Evolutionary conservation across 2,113 vertebrate genomes (phyloP).

Genomic region (Rhinopomastus cyanomelas): DNA sequence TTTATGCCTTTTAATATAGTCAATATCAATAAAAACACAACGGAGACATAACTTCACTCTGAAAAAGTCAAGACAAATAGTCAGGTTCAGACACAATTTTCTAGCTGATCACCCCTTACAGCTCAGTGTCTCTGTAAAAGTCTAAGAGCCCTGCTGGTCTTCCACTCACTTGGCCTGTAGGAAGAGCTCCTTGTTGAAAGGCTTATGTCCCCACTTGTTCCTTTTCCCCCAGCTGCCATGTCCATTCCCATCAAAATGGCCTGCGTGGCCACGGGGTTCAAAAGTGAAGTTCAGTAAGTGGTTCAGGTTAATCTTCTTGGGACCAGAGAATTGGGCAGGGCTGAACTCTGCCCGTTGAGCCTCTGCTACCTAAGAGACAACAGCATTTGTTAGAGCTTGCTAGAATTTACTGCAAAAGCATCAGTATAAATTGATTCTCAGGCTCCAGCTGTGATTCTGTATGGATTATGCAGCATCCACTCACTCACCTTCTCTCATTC

Average conservation of each 20-base stretch:
- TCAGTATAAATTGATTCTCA: background rate
- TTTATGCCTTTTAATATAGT: background rate
- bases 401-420: background rate
- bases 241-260: constrained; percentile 82
- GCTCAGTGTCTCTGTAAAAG: background rate
- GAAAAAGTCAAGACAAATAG: background rate
- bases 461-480: background rate
- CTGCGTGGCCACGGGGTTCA: constrained; percentile 90
- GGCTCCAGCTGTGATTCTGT: background rate
- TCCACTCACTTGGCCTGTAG: constrained; percentile 96
- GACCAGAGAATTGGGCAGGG: constrained; percentile 97
- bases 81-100: background rate
- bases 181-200: constrained; percentile 98
- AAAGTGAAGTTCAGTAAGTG: constrained; percentile 98
- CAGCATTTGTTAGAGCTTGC: constrained; percentile 17
- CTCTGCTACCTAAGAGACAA: constrained; percentile 90
- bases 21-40: background rate
- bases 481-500: constrained; percentile 30
- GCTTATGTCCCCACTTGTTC: constrained; percentile 98
- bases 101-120: background rate
- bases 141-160: background rate
- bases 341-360: constrained; percentile 95
- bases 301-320: constrained; percentile 97
- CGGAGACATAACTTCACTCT: background rate
- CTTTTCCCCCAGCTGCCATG: constrained; percentile 91